These are phyloP conservation scores for Aphaenogaster rudis DNA, from an alignment of 1,140 invertebrate genomes.

Conservation along the genomic window DNA sequence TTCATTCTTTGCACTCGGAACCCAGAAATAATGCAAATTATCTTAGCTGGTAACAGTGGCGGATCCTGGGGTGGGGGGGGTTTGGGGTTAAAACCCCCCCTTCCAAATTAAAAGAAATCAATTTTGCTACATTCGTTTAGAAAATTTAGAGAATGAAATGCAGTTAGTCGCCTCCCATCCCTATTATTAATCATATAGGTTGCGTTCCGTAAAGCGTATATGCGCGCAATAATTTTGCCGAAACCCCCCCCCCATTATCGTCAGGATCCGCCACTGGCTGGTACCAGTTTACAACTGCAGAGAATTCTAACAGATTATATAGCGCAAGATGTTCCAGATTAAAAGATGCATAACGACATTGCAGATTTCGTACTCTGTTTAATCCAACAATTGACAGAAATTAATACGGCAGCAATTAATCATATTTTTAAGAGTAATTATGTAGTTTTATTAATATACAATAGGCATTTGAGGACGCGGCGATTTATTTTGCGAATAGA, in stretches of 20 bases:
- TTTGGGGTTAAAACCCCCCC: no score
- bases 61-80: no score
- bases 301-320: background rate
- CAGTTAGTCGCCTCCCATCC: no score
- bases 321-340: background rate
- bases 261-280: no score
- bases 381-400: background rate
- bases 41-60: background rate
- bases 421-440: slow-evolving; percentile 15
- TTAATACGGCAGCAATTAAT: background rate
- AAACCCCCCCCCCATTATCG: no score
- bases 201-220: no score
- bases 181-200: no score
- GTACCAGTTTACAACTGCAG: background rate
- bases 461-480: background rate
- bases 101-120: no score
- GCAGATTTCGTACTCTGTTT: background rate
- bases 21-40: background rate
- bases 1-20: background rate
- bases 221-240: no score
- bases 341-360: background rate
- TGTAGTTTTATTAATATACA: background rate
- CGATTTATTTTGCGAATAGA: background rate
- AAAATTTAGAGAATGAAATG: no score
- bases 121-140: no score